These are phyloP conservation scores for Tupaia chinensis DNA, from an alignment of 2,113 vertebrate species.

Conservation along the genomic window DNA sequence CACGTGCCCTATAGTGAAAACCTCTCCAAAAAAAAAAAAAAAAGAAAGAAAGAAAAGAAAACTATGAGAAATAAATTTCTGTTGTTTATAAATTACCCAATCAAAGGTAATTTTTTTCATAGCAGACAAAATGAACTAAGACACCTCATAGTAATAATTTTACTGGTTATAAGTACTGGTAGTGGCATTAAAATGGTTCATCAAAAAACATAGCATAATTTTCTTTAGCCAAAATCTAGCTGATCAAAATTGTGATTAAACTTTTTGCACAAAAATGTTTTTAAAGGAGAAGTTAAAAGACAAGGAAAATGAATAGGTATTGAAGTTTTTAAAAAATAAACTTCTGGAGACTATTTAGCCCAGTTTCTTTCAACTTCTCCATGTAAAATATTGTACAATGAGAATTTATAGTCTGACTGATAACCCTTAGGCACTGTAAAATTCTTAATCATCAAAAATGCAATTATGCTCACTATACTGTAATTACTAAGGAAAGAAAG, in stretches of 20 bases:
- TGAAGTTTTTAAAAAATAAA: slow-evolving; percentile 54
- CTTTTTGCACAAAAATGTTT: slow-evolving; percentile 2
- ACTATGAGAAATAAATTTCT: neutral
- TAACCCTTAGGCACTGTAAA: slow-evolving; percentile 79
- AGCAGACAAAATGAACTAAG: neutral
- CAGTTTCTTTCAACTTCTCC: slow-evolving; percentile 55
- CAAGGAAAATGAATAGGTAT: slow-evolving; percentile 32
- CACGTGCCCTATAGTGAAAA: too few species aligned
- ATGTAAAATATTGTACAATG: slow-evolving; percentile 70
- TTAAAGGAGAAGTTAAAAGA: slow-evolving; percentile 42
- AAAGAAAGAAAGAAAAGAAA: too few species aligned
- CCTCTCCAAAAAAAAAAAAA: neutral
- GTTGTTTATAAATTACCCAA: neutral
- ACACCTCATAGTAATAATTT: neutral
- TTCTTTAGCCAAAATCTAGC: neutral
- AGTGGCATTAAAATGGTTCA: neutral
- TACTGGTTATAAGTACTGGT: neutral
- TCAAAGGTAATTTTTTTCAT: neutral
- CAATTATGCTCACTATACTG: slow-evolving; percentile 81
- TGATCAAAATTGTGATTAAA: slow-evolving; percentile 36
- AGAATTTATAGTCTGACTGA: slow-evolving; percentile 76
- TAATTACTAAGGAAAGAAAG: slow-evolving; percentile 80
- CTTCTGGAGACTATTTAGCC: slow-evolving; percentile 35
- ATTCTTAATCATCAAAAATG: slow-evolving; percentile 83
- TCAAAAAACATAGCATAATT: neutral